A percentile compares a stretch with the other conserved stretches of the same genome.
Conservation (phyloP, 1,140 invertebrate genomes). For the Drosophila yakuba region DNA sequence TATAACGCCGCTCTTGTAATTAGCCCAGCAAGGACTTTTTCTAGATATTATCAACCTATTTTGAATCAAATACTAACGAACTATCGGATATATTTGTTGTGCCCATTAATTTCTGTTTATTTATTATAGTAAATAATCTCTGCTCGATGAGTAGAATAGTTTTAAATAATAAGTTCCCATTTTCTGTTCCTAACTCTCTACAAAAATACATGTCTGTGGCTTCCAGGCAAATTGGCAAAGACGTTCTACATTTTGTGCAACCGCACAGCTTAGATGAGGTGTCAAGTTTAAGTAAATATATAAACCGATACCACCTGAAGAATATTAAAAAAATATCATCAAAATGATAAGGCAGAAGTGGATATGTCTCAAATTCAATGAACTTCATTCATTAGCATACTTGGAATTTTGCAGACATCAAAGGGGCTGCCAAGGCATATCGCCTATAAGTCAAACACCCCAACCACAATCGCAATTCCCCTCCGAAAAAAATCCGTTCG, state of each 20-base stretch:
- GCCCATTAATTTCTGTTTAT: no score
- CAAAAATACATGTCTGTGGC: background rate
- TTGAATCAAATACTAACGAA: no score
- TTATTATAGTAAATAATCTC: no score
- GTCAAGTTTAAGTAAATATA: constrained; percentile 14
- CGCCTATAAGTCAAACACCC: background rate
- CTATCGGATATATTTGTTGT: no score
- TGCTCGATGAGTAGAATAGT: no score
- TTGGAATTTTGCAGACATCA: background rate
- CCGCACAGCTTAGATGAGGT: constrained; percentile 11
- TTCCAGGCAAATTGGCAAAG: background rate
- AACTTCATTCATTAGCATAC: constrained; percentile 1
- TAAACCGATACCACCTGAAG: background rate
- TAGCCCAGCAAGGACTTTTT: background rate
- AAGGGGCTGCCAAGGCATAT: constrained; percentile 2
- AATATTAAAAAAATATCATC: no score
- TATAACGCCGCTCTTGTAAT: background rate
- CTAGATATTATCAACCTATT: background rate
- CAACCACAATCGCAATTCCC: background rate
- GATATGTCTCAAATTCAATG: background rate
- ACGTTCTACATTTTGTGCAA: constrained; percentile 11
- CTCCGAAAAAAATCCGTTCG: background rate
- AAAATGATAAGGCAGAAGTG: background rate
- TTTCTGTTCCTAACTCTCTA: no score
- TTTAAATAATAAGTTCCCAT: no score